Evolutionary conservation across 1,140 invertebrate genomes (phyloP).

Genomic region (Zaprionus capensis): DNA sequence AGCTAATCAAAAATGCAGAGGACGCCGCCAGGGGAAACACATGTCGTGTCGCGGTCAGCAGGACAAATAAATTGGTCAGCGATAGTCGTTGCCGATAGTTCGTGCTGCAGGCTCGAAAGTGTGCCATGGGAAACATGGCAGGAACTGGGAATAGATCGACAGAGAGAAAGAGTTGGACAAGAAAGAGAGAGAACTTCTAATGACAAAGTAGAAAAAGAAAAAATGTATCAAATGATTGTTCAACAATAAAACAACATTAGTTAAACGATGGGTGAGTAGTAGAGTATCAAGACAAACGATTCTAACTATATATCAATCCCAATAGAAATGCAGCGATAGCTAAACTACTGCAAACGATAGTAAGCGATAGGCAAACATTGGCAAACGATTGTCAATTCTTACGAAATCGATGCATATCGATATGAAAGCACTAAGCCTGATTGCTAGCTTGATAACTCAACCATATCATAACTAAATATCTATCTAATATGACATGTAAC

Average conservation of each 20-base stretch:
- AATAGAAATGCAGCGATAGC: no score
- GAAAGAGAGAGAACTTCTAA: background rate
- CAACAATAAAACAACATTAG: no score
- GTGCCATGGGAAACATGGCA: conserved; percentile 21
- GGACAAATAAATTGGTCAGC: conserved; percentile 38
- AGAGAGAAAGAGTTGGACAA: background rate
- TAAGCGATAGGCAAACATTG: background rate
- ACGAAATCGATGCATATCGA: background rate
- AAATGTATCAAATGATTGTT: no score
- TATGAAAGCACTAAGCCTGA: background rate
- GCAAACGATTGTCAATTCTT: background rate
- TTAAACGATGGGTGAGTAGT: no score
- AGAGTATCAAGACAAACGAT: no score
- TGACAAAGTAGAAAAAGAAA: background rate
- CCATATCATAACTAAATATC: conserved; percentile 10
- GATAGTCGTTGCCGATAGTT: background rate
- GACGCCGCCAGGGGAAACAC: conserved; percentile 34
- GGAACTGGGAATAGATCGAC: background rate
- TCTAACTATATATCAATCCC: no score
- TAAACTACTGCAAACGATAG: background rate
- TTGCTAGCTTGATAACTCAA: background rate
- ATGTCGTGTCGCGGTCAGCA: conserved; percentile 32
- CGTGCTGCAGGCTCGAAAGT: conserved; percentile 1
- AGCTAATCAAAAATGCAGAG: conserved; percentile 45
- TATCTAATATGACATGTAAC: background rate